These are phyloP conservation scores for Nerophis ophidion DNA, from an alignment of 2,113 vertebrate genomes.

Conservation along the genomic window DNA sequence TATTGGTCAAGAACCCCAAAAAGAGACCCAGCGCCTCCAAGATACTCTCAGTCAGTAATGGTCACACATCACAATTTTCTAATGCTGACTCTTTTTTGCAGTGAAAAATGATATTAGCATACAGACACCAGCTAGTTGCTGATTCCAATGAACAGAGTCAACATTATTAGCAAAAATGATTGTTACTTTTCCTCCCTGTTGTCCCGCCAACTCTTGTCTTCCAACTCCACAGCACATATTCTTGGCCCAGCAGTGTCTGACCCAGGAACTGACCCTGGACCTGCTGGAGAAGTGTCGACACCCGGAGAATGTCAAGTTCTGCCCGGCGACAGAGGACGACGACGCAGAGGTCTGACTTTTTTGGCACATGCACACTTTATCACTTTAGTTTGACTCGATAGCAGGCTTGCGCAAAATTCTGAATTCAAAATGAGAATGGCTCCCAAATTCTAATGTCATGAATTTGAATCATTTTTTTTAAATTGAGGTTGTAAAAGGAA, in stretches of 20 bases:
- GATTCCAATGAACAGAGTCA: too few relatives aligned
- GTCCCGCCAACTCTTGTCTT: background rate
- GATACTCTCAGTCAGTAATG: conserved; percentile 77
- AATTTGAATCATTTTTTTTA: too few relatives aligned
- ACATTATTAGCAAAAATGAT: too few relatives aligned
- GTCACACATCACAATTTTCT: background rate
- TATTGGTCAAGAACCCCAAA: conserved; percentile 84
- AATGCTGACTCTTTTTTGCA: too few relatives aligned
- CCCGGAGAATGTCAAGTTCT: conserved; percentile 74
- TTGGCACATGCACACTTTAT: background rate
- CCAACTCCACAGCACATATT: conserved; percentile 68
- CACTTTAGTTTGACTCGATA: background rate
- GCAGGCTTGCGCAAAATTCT: background rate
- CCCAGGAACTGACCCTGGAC: conserved; percentile 75
- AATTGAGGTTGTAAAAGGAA: too few relatives aligned
- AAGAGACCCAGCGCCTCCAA: conserved; percentile 83
- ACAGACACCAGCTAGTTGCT: too few relatives aligned
- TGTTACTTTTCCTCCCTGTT: background rate
- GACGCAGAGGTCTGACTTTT: conserved; percentile 74
- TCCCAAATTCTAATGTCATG: too few relatives aligned
- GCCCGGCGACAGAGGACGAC: conserved; percentile 72
- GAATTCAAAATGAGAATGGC: too few relatives aligned
- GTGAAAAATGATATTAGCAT: too few relatives aligned
- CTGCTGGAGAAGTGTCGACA: conserved; percentile 80
- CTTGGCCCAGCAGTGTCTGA: conserved; percentile 72